Conservation (phyloP, 2,888 invertebrate genomes). For the Oxycera nigricornis region DNA sequence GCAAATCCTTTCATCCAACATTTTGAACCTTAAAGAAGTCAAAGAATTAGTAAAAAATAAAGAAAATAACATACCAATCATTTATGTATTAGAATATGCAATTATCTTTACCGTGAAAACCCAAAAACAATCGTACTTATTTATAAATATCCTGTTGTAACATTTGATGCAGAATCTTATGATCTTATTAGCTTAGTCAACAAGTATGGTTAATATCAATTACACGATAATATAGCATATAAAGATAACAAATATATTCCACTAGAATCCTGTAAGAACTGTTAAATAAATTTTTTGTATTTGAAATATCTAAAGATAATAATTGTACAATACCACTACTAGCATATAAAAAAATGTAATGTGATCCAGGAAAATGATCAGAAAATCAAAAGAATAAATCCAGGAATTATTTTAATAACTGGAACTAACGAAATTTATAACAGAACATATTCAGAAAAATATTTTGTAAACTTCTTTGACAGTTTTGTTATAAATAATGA, state of each 20-base stretch:
- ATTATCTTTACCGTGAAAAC: too few relatives aligned
- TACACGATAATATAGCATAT: background rate
- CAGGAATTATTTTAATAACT: too few relatives aligned
- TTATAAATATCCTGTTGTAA: background rate
- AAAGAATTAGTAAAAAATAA: background rate
- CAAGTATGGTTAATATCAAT: background rate
- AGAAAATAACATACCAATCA: background rate
- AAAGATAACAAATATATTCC: background rate
- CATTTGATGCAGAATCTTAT: background rate
- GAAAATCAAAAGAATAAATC: too few relatives aligned
- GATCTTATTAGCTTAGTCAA: background rate
- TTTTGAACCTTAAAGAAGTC: background rate
- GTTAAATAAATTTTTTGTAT: background rate
- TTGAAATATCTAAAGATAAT: background rate
- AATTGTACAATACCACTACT: background rate
- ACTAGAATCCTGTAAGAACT: background rate
- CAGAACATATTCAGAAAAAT: too few relatives aligned
- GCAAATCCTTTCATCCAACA: background rate
- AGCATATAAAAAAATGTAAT: too few relatives aligned
- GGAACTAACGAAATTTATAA: too few relatives aligned
- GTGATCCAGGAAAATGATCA: too few relatives aligned
- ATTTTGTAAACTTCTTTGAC: too few relatives aligned
- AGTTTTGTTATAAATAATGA: too few relatives aligned
- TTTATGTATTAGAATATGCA: background rate
- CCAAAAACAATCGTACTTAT: background rate